Evolutionary conservation across 2,797 vertebrate species (phyloP), one percentile per base, ranked within the genome.

Genomic region (Danio choprae): DNA sequence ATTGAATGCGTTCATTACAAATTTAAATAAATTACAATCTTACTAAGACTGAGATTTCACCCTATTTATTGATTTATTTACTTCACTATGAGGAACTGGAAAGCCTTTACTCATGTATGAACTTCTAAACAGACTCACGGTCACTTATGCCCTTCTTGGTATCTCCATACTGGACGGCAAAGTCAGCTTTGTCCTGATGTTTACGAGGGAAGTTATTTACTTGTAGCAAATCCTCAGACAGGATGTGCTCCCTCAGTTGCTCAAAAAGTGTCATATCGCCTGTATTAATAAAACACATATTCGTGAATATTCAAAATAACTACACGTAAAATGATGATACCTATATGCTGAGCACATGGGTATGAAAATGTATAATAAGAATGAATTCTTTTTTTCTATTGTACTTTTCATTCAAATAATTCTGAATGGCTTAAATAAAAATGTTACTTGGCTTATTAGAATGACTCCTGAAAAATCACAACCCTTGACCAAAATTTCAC

Each of bases 171-270:
- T 95, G 87, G 64, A 93, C n/a, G 64, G 93, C 94, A 80, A 69
- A 84, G 13, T 91, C 91, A 41, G 85, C 81, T 84, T 92, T 95
- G 68, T 93, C 90, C 48, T 93, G 94, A 77, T 94, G 89, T 82
- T 87, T 86, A 41, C 88, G 79, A 0, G 95, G 94, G 83, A 90
- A 96, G 84, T 94, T 93, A 86, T 89, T 93, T 87, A 95, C 93
- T 20, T 81, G 89, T 83, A 96, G 60, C 69, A 84, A 86, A 38
- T 94, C 91, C 53, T 95, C 91, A 13, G 89, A 92, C 85, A 96
- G 83, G 84, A 95, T 10, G 53, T 95, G 94, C 18, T 91, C 88
- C 88, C 93, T 94, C 60, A 96, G 55, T 75, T 89, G 87, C 75
- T 90, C 90, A 82, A 94, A 95, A 3, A 96, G 86, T 9, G 65